Base-by-base conservation (phyloP, 2,797 vertebrate genomes). In the Dendrocincla fuliginosa region DNA sequence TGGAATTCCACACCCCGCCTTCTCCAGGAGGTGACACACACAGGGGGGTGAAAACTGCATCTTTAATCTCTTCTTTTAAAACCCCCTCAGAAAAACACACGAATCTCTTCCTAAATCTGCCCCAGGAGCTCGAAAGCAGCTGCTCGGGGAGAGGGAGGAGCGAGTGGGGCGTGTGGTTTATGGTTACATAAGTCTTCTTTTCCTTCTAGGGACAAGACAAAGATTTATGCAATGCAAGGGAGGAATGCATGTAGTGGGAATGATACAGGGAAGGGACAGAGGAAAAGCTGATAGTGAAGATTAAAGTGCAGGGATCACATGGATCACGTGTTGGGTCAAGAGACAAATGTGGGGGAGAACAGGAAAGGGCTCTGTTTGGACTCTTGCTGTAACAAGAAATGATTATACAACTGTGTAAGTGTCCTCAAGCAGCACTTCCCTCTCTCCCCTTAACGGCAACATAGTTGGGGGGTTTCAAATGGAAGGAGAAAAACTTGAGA, bases 151-250 rank as follows among this genome's bases (percentile, higher is more conserved):
- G 47, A 67, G 18, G 30, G 87, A 95, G 91, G 90, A 92, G 71
- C 2, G 14, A 46, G 39, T 23, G 16, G 52, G 67, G 49, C 27
- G 33, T 46, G 49, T 49, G 42, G 67, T 60, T 46, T 89, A 76
- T 60, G 89, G 93, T 91, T 95, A 96, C 33, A 25, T 35, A 92
- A 89, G 47, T 65, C 37, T 50, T 55, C 41, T 82, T 87, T 96
- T 89, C 95, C 95, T 86, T 90, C 68, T 78, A 71, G 82, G 93
- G 92, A 96, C 33, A 65, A 87, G 95, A 91, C 63, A 90, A 97
- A 98, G 97, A 97, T 97, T 97, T 97, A 96, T 97, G 96, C 73
- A 91, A 95, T 15, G 61, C 46, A 20, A 81, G 71, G 83, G 90
- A 95, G 52, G 81, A 96, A 96, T 79, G 61, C 41, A 7, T 96